Evolutionary conservation across 2,888 invertebrate genomes (phyloP), one percentile per base, ranked within the genome.

Genomic region (Elegia similella): DNA sequence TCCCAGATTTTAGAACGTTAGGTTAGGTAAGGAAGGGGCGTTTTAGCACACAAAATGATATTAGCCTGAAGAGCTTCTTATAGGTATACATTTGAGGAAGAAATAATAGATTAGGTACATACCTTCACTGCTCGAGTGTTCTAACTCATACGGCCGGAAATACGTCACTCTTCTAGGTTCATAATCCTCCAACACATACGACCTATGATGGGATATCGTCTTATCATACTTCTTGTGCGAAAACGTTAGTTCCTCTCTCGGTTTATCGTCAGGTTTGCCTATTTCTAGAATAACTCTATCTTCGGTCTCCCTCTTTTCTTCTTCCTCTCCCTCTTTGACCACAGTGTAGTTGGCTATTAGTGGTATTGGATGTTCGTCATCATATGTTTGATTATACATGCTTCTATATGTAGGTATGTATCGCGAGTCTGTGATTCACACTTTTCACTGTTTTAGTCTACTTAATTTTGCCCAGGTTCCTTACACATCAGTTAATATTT

Each of bases 151-250:
- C 0, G 88, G 80, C 58, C 89, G 79, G 58, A 84, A 89, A 59
- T 82, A 88, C 0, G 76, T 78, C 0, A 86, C 73, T 52, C 83
- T 73, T 30, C 79, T 75, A 0, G 87, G 87, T 60, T 88, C 89
- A 62, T 85, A 89, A 59, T 89, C 88, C n/a, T 91, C 89, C 43
- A 91, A 64, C 58, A 90, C 84, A 59, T 90, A 91, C 1, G 91
- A 87, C 52, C 90, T 78, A 59, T 87, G 91, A 62, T 92, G 90
- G 0, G 91, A 86, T 62, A 86, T 92, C 0, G 91, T 92, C 65
- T 91, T 92, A 57, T 92, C 92, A 56, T 92, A 92, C 63, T 92
- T 92, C 72, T 92, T 92, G 60, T 92, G 92, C 0, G 90, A 91
- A 60, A 92, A 92, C 17, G 90, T 91, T 8, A 76, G 78, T 61